Base-by-base conservation (phyloP, 2,888 invertebrate species). In the Drosophila acutilabella region DNA sequence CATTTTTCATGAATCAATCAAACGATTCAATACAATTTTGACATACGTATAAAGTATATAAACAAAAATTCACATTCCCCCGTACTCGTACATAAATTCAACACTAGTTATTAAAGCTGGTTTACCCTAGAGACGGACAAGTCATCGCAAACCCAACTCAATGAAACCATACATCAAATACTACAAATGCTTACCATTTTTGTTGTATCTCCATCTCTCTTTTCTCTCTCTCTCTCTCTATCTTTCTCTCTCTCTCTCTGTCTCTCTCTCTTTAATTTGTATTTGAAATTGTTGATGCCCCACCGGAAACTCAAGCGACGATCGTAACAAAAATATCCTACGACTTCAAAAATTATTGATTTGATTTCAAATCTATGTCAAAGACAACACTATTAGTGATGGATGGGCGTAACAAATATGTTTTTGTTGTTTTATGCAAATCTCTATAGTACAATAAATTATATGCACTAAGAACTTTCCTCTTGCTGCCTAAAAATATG, bases 1-100 rank as follows among this genome's bases (percentile, higher is more conserved):
- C 85, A 85, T 85, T 85, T 88, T 88, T 88, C 68, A 57, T 81
- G 60, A 85, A 85, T 88, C 88, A 85, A 85, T 85, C 85, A 85
- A 85, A 61, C 67, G 62, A 61, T 81, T 76, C 52, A 57, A 73
- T 68, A 56, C 62, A 40, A 71, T 60, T 77, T 77, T 58, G 48
- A 73, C 64, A 74, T 48, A 70, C 40, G 67, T 20, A 53, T 38
- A 16, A 8, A 26, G 30, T 41, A 53, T 53, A 20, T n/a, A 45
- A 47, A 64, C 58, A 58, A 69, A 45, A 38, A 40, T 64, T 56
- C 61, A 41, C 33, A 68, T 66, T 73, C 68, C 74, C 77, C 69
- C 53, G 67, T 72, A 41, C 50, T 60, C 44, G 42, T 40, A 33
- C 16, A 45, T 18, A 45, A 16, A 38, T 38, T 23, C 14, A 54